A percentile compares a stretch with the other conserved stretches of the same genome.
These are phyloP conservation scores for Agrochola litura DNA, from an alignment of 2,888 invertebrate species.

Conservation along the genomic window DNA sequence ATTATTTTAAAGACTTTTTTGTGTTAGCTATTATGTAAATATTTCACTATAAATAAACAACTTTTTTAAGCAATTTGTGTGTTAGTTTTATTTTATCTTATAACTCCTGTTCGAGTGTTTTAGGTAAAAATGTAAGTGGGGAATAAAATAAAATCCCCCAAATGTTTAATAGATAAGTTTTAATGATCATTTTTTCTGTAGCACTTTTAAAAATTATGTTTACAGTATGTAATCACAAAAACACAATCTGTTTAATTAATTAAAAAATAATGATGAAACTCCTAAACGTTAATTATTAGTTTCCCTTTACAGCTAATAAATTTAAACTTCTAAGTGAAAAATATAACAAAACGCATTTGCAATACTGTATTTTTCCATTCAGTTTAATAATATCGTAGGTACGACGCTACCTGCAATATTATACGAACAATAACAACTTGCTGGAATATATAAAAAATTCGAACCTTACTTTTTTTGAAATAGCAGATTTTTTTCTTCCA, in stretches of 20 bases:
- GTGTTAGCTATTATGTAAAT: background rate
- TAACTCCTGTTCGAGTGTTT: background rate
- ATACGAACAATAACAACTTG: constrained; percentile 83
- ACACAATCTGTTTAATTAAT: constrained; percentile 79
- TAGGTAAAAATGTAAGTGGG: background rate
- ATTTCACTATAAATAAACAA: constrained; percentile 2
- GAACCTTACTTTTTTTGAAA: constrained; percentile 77
- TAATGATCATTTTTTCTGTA: constrained; percentile 89
- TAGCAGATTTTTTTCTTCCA: constrained; percentile 76
- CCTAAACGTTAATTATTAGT: constrained; percentile 80
- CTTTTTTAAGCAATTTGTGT: background rate
- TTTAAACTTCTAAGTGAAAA: constrained; percentile 83
- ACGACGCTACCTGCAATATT: constrained; percentile 76
- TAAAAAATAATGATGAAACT: constrained; percentile 79
- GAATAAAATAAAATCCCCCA: constrained; percentile 68
- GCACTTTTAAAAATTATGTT: constrained; percentile 87
- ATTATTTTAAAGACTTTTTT: background rate
- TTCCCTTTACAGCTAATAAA: constrained; percentile 80
- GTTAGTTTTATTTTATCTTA: background rate
- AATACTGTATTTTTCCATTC: constrained; percentile 78
- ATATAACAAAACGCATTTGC: constrained; percentile 80
- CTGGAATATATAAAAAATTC: constrained; percentile 81
- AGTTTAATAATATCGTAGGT: constrained; percentile 78
- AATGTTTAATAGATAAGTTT: constrained; percentile 87
- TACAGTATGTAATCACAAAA: constrained; percentile 83